These are phyloP conservation scores for Acrocephalus kingi DNA, from an alignment of 2,113 vertebrate species.

Conservation along the genomic window DNA sequence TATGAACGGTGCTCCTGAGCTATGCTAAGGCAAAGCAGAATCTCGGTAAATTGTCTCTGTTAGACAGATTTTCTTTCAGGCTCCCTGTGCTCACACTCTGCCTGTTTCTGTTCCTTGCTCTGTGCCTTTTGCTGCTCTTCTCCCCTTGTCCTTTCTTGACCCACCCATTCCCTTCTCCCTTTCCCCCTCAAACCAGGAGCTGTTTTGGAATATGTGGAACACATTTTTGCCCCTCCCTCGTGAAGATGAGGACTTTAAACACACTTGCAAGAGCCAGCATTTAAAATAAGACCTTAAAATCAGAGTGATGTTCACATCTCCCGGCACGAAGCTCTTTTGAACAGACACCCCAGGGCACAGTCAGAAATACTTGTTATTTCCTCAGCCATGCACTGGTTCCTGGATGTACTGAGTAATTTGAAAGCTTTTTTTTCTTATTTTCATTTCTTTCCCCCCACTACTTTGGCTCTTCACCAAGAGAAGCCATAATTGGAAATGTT, in stretches of 20 bases:
- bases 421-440: not conserved
- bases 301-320: not conserved
- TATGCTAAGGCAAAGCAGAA: not conserved
- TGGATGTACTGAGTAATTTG: not conserved
- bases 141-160: not conserved
- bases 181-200: not conserved
- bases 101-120: not conserved
- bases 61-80: not conserved
- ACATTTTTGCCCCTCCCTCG: not conserved
- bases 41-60: not conserved
- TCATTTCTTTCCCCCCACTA: accelerated
- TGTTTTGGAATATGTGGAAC: not conserved
- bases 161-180: not conserved
- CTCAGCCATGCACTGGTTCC: not conserved
- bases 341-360: not conserved
- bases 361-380: not conserved
- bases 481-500: not conserved
- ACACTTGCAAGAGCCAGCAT: not conserved
- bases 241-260: accelerated
- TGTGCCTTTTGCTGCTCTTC: not conserved
- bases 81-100: not conserved
- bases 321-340: not conserved
- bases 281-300: not conserved
- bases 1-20: not conserved
- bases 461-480: not conserved